Conservation (phyloP, 2,113 vertebrate genomes). For the Pandion haliaetus region DNA sequence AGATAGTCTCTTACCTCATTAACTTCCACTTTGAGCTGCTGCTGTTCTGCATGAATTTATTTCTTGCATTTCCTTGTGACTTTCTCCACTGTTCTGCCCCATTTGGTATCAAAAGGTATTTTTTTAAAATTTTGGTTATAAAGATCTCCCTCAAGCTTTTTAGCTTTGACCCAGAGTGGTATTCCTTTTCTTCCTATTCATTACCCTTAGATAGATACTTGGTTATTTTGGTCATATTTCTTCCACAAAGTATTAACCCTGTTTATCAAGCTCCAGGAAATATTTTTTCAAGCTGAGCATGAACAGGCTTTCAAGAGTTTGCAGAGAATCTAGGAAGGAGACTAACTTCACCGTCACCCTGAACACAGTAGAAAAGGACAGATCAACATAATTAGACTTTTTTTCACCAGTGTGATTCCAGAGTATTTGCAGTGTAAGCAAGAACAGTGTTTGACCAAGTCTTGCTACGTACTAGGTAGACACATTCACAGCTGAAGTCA, state of each 20-base stretch:
- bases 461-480: neutral
- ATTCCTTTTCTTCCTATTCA: neutral
- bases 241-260: neutral
- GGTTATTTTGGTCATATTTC: neutral
- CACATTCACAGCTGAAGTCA: fast-evolving
- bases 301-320: neutral
- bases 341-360: neutral
- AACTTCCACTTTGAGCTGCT: neutral
- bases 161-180: neutral
- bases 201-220: neutral
- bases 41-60: neutral
- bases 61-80: neutral
- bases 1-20: neutral
- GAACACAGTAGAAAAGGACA: neutral
- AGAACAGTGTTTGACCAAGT: neutral
- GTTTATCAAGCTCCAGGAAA: neutral
- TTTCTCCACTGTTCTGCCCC: neutral
- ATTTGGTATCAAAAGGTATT: neutral
- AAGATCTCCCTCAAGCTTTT: neutral
- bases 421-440: neutral
- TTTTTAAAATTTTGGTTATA: neutral
- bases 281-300: neutral
- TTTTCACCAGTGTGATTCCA: neutral
- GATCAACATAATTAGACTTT: neutral
- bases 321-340: neutral